Conservation (phyloP, 2,797 vertebrate species). For the Poliocrania exsul region DNA sequence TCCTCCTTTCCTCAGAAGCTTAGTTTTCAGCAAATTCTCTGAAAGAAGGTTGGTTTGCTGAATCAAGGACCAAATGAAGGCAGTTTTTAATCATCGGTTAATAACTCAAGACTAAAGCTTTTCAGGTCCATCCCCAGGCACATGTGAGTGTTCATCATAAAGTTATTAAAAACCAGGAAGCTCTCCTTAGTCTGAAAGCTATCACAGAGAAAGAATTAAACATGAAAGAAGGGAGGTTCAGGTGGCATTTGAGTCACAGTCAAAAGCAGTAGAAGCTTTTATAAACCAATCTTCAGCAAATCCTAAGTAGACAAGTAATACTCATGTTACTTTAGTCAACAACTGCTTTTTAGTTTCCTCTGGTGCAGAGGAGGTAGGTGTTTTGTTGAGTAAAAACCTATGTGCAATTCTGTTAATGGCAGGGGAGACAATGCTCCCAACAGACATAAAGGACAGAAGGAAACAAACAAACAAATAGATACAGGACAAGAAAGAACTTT, state of each 20-base stretch:
- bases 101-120: conserved; percentile 13
- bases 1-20: not conserved
- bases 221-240: not conserved
- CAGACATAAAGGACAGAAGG: not conserved
- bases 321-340: not conserved
- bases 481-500: not conserved
- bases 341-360: not conserved
- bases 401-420: not conserved
- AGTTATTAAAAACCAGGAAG: not conserved
- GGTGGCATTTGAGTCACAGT: not conserved
- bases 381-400: not conserved
- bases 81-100: not conserved
- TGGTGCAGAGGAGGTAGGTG: not conserved
- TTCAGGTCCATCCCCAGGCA: not conserved
- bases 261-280: conserved; percentile 4
- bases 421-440: not conserved
- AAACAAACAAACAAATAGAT: not conserved
- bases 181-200: not conserved
- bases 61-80: not conserved
- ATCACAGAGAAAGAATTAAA: not conserved
- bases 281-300: not conserved
- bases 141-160: not conserved
- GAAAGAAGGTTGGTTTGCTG: not conserved
- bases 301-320: not conserved
- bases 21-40: not conserved